Base-by-base conservation (phyloP, 2,888 invertebrate species). In the Himalopsyche tibetana region DNA sequence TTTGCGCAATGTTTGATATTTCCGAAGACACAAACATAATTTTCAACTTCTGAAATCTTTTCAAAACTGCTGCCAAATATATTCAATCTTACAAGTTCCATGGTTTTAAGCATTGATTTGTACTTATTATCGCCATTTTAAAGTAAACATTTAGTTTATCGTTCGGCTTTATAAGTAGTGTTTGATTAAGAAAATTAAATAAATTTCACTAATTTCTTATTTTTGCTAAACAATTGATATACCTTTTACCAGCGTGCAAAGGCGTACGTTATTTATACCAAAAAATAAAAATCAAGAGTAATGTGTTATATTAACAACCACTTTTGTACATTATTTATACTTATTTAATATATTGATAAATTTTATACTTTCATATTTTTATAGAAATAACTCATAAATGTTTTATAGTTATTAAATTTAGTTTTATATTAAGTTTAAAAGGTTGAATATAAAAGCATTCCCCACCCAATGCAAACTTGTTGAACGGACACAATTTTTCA, bases 291-390 rank as follows among this genome's bases (percentile, higher is more conserved):
- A 74, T 74, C 74, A 74, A 74, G 15, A 74, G 74, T 74, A 36
- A 74, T 74, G 74, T 74, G 74, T 74, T 74, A 74, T 74, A 74
- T 74, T 74, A 74, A 74, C 74, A 74, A 74, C 74, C 74, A 74
- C 74, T 74, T 74, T 74, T 74, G 74, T 36, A 74, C 74, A 74
- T 74, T 74, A 74, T 74, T 74, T 74, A 74, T 74, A 74, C 11
- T 74, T 74, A 74, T 74, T 74, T 74, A 74, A 74, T 74, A 74
- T 74, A 74, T 74, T 74, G 36, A 74, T 74, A 74, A 74, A 74
- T 74, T 74, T 74, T 74, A 74, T 74, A 74, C 74, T 74, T 74
- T 74, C 74, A 74, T 74, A 74, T 74, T 74, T 74, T 74, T 74
- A 74, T 74, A 74, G 19, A 74, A 74, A 12, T 74, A 74, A 15